phyloP scores from a whole-genome alignment of 2,888 invertebrate species.

The Troglohyphantes excavatus region DNA sequence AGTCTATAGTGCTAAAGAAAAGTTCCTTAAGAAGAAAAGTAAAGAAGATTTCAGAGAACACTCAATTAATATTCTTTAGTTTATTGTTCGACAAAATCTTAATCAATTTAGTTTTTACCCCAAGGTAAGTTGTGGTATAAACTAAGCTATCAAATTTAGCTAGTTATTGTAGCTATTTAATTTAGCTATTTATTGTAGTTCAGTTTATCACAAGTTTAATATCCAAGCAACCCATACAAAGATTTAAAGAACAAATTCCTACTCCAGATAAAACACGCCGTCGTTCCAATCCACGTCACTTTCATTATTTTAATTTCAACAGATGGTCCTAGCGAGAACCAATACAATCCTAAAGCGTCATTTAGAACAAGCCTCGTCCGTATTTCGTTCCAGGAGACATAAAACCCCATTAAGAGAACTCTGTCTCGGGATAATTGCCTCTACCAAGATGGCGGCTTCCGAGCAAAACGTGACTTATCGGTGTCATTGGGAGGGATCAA shows the following conservation, averaged over 20 bases:
- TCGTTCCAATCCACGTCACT: background rate
- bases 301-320: background rate
- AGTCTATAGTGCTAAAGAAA: too few species aligned
- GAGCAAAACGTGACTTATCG: background rate
- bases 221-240: too few species aligned
- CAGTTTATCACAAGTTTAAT: too few species aligned
- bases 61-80: too few species aligned
- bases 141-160: too few species aligned
- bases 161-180: too few species aligned
- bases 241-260: background rate
- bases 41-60: too few species aligned
- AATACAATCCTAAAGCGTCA: background rate
- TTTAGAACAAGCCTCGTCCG: background rate
- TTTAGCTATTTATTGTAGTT: too few species aligned
- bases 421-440: background rate
- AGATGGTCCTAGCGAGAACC: background rate
- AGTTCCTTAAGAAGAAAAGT: too few species aligned
- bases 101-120: too few species aligned
- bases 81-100: too few species aligned
- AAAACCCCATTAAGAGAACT: background rate
- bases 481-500: background rate
- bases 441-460: background rate
- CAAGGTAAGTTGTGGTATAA: too few species aligned
- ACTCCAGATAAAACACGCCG: background rate
- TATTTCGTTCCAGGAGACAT: background rate